phyloP scores from a whole-genome alignment of 1,140 invertebrate genomes.

The Mylabris phalerata region DNA sequence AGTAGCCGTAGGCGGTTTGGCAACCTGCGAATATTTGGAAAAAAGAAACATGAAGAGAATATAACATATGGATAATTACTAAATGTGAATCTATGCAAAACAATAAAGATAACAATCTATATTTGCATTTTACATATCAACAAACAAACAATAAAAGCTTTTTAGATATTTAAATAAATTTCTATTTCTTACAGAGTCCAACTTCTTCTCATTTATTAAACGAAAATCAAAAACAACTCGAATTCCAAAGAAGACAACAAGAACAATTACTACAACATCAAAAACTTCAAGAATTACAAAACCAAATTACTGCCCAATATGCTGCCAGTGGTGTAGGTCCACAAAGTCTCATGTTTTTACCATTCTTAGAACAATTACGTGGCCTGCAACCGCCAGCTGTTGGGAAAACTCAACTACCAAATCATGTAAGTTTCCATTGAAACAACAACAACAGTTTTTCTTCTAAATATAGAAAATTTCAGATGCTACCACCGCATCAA shows the following conservation, averaged over 20 bases:
- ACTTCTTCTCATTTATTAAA: constrained; percentile 34
- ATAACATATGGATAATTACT: constrained; percentile 39
- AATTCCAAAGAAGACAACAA: constrained; percentile 44
- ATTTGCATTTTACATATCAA: not conserved
- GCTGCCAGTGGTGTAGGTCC: constrained; percentile 30
- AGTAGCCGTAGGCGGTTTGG: constrained; percentile 41
- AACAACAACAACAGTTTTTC: not conserved
- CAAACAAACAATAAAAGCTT: not conserved
- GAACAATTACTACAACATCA: constrained; percentile 47
- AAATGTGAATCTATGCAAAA: no score
- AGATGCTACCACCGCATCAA: constrained; percentile 41
- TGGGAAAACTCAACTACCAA: constrained; percentile 29
- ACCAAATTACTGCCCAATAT: constrained; percentile 40
- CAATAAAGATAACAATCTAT: no score
- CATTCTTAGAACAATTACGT: constrained; percentile 49
- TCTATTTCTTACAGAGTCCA: constrained; percentile 31
- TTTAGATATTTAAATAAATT: constrained; percentile 2
- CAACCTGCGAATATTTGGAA: constrained; percentile 40
- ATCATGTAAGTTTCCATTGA: constrained; percentile 32
- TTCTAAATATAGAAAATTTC: constrained; percentile 9
- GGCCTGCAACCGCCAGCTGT: constrained; percentile 32
- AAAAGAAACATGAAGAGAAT: constrained; percentile 34
- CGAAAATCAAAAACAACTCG: constrained; percentile 43
- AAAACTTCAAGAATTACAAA: constrained; percentile 50
- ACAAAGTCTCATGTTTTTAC: constrained; percentile 48